phyloP scores from a whole-genome alignment of 2,888 invertebrate species.

The Ormia ochracea region DNA sequence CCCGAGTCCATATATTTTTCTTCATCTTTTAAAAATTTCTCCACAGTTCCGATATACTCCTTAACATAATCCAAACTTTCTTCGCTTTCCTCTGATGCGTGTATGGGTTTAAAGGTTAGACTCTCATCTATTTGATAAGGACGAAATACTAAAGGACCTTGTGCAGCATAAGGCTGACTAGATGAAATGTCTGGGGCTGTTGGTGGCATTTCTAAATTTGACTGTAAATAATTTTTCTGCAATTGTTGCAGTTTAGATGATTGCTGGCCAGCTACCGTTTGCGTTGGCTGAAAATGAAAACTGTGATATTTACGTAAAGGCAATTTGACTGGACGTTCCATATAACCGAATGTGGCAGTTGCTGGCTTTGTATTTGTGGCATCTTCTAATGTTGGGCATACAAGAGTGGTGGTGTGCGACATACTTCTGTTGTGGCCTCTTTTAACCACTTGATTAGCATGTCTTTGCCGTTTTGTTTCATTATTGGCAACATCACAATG shows the following conservation, averaged over 20 bases:
- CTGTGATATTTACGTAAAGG: conserved; percentile 77
- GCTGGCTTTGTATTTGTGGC: conserved; percentile 45
- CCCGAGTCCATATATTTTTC: conserved; percentile 53
- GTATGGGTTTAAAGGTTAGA: conserved; percentile 76
- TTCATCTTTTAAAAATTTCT: conserved; percentile 40
- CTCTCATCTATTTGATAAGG: conserved; percentile 72
- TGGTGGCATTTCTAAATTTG: not conserved
- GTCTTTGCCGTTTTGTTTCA: not conserved
- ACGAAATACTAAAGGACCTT: conserved; percentile 71
- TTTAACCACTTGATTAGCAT: conserved; percentile 20
- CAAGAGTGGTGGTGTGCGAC: conserved; percentile 35
- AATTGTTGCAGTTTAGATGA: conserved; percentile 63
- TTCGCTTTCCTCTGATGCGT: conserved; percentile 66
- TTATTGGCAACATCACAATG: conserved; percentile 36
- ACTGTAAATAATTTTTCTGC: conserved; percentile 37
- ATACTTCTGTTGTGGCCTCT: conserved; percentile 43
- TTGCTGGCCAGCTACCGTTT: conserved; percentile 72
- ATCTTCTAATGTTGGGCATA: conserved; percentile 11
- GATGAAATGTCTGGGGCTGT: not conserved
- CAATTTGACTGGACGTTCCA: conserved; percentile 72
- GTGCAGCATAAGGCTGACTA: conserved; percentile 37
- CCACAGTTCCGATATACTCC: conserved; percentile 45
- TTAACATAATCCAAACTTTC: conserved; percentile 49
- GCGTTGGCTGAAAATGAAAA: conserved; percentile 76
- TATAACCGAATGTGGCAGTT: conserved; percentile 24